A percentile compares a stretch with the other conserved stretches of the same genome.
These are phyloP conservation scores for Heteromormyrus szaboi DNA, from an alignment of 2,797 vertebrate genomes.

Conservation along the genomic window DNA sequence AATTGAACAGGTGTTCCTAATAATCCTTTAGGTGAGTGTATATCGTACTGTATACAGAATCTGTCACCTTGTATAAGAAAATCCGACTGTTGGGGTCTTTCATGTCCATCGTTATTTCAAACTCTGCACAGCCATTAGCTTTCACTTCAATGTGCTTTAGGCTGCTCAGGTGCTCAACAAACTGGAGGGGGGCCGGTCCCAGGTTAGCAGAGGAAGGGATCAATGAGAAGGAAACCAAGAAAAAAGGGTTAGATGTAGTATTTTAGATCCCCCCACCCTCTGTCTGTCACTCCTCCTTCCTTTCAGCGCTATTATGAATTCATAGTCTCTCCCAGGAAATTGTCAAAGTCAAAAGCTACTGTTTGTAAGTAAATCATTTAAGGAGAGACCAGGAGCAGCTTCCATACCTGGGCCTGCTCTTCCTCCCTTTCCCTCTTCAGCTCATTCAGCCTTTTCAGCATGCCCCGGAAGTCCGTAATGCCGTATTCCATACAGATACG, in stretches of 20 bases:
- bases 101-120: constrained; percentile 74
- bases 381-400: background rate
- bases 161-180: constrained; percentile 57
- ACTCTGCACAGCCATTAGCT: constrained; percentile 59
- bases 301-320: background rate
- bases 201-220: background rate
- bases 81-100: constrained; percentile 63
- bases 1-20: too few species aligned
- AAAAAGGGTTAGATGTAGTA: background rate
- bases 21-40: too few species aligned
- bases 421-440: constrained; percentile 65
- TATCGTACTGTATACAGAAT: background rate
- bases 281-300: background rate
- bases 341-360: background rate
- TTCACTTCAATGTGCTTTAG: constrained; percentile 63
- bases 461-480: constrained; percentile 76
- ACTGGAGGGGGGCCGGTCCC: constrained; percentile 44
- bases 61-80: constrained; percentile 73
- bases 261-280: background rate
- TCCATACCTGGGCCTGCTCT: constrained; percentile 61
- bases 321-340: background rate
- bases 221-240: background rate
- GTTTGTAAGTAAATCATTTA: background rate
- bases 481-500: constrained; percentile 72
- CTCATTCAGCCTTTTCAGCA: constrained; percentile 75